Percentiles rank a stretch among this genome's conserved stretches.
Conservation (phyloP, 2,797 vertebrate species). For the Triplophysa yarkandensis region DNA sequence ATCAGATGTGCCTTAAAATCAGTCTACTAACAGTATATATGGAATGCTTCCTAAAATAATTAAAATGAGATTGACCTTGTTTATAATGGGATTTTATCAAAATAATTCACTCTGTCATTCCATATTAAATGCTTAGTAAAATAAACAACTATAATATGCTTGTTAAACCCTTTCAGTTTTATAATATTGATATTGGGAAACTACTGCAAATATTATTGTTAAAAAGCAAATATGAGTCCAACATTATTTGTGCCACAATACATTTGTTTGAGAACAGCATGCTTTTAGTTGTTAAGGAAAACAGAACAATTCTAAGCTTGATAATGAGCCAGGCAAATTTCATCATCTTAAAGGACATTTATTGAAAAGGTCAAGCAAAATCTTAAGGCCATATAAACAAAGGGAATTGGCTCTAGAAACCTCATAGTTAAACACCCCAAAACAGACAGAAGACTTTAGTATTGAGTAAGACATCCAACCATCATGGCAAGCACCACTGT, state of each 20-base stretch:
- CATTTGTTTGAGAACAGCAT: not conserved
- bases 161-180: not conserved
- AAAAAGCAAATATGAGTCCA: no score
- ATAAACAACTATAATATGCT: not conserved
- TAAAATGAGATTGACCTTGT: not conserved
- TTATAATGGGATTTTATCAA: not conserved
- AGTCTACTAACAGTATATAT: not conserved
- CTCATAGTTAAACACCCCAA: not conserved
- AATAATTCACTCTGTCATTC: not conserved
- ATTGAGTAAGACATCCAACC: not conserved
- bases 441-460: not conserved
- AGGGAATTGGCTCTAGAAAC: not conserved
- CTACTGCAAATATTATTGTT: no score
- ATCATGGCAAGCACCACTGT: not conserved
- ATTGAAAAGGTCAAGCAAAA: not conserved
- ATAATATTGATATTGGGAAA: not conserved
- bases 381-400: not conserved
- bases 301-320: no score
- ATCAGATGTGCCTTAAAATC: not conserved
- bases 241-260: not conserved
- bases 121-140: not conserved
- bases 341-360: no score
- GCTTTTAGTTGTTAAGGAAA: not conserved
- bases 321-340: not conserved
- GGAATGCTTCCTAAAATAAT: not conserved